Conservation (phyloP, 2,797 vertebrate species). For the Buceros bicornis region DNA sequence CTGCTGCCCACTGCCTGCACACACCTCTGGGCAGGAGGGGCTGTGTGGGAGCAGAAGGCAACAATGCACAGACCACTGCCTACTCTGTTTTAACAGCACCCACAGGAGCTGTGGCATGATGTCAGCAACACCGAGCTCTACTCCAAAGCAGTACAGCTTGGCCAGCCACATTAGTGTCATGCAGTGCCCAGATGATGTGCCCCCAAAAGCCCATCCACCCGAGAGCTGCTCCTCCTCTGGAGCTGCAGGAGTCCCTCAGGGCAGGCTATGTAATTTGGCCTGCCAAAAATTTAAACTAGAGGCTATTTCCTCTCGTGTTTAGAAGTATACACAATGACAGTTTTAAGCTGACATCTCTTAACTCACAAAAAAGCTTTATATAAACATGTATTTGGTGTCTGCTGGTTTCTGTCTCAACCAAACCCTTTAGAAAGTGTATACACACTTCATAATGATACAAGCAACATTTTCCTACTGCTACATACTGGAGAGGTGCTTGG, state of each 20-base stretch:
- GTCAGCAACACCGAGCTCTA: neutral
- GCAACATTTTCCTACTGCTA: neutral
- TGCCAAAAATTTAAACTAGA: neutral
- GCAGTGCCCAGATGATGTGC: neutral
- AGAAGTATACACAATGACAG: neutral
- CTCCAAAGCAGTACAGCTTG: neutral
- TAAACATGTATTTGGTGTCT: neutral
- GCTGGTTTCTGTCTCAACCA: conserved; percentile 41
- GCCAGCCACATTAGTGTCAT: rapidly evolving
- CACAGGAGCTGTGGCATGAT: neutral
- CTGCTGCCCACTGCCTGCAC: neutral
- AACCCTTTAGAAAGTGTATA: conserved; percentile 8
- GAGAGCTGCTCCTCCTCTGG: neutral
- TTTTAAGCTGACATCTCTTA: neutral
- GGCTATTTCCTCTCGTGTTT: neutral
- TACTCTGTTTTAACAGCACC: neutral
- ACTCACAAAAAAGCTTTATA: neutral
- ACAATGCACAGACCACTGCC: neutral
- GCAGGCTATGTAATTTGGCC: neutral
- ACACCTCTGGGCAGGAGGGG: neutral
- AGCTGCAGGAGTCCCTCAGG: neutral
- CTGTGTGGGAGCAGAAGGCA: neutral
- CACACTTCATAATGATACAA: neutral
- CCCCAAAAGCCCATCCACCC: neutral
- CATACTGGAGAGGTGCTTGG: neutral